Percentiles rank a stretch among this genome's conserved stretches.
Conservation (phyloP, 2,113 vertebrate species). For the Bombycilla garrulus region DNA sequence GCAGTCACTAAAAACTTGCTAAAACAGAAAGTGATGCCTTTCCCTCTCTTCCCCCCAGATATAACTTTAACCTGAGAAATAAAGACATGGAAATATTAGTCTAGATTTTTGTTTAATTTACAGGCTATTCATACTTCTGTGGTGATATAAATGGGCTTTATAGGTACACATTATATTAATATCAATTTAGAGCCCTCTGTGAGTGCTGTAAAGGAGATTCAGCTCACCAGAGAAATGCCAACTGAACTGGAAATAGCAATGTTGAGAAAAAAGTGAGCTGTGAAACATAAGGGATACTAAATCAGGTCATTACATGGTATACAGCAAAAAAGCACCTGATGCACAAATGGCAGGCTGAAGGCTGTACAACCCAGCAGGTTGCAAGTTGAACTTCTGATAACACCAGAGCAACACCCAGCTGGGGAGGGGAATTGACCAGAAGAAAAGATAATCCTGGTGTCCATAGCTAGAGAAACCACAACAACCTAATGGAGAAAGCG, state of each 20-base stretch:
- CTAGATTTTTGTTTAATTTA: background rate
- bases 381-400: background rate
- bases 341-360: background rate
- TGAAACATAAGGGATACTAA: background rate
- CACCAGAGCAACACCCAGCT: background rate
- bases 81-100: background rate
- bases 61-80: background rate
- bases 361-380: background rate
- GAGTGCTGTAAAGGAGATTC: background rate
- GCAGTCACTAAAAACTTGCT: background rate
- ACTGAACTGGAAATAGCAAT: background rate
- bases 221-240: background rate
- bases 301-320: background rate
- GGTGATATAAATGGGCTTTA: background rate
- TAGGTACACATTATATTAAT: background rate
- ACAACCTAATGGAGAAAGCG: background rate
- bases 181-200: background rate
- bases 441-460: background rate
- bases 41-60: background rate
- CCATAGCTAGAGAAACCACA: background rate
- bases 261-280: background rate
- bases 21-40: background rate
- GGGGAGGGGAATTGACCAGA: accelerated
- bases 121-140: background rate
- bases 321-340: background rate